Base-by-base conservation (phyloP, 2,888 invertebrate species). In the Helleia helle region DNA sequence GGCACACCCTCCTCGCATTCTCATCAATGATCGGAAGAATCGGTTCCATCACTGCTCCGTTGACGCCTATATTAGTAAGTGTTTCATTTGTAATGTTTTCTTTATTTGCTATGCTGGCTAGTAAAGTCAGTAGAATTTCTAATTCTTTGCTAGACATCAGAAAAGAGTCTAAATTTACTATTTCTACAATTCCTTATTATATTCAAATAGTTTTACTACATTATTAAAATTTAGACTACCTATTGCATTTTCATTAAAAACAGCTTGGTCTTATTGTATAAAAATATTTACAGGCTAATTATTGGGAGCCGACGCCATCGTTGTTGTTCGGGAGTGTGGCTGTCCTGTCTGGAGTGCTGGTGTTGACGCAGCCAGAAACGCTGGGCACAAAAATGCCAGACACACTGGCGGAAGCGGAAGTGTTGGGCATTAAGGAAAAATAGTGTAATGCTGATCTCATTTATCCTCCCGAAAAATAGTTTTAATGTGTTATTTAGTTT, bases 1-100 rank as follows among this genome's bases (percentile, higher is more conserved):
- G 92, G 0, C 91, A 91, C 65, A 88, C 87, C 29, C 71, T 91
- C 46, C 81, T 91, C 18, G 90, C 89, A 2, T 85, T 89, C 52
- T 91, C 91, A 51, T 91, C 91, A 8, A 91, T 91, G 90, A 81
- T 90, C 42, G 91, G 92, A 0, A 80, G 91, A 13, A 69, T 91
- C 18, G 92, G 92, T 0, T 89, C 91, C 6, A 90, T 91, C 72
- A 68, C 89, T 26, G 91, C 92, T 0, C 91, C 92, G 0, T 89
- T 91, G 50, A 89, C 91, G 1, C 89, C 89, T 2, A 76, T 89
- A 9, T 61, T 91, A 65, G 90, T 89, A 42, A 65, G 72, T 61
- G 11, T 15, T 2, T 13, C 11, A 14, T 15, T n/a, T n/a, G n/a
- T n/a, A n/a, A n/a, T n/a, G n/a, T n/a, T n/a, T n/a, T n/a, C n/a